Evolutionary conservation across 2,797 vertebrate genomes (phyloP).

Genomic region (Tenualosa ilisha): DNA sequence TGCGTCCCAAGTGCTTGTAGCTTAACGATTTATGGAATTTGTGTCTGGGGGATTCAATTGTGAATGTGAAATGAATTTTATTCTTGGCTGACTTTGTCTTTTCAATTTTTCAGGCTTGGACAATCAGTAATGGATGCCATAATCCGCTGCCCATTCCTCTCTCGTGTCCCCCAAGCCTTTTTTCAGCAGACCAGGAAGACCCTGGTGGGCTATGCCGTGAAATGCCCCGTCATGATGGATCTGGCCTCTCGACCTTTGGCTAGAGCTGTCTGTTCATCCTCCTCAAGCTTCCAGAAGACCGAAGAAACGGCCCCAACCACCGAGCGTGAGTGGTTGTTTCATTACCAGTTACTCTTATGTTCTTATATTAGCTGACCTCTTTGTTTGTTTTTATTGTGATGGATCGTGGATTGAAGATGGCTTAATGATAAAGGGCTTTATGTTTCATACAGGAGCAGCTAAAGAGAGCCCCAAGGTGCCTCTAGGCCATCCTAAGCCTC

Average conservation of each 20-base stretch:
- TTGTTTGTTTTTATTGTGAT: background rate
- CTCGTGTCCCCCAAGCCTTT: slow-evolving; percentile 88
- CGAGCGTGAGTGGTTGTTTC: slow-evolving; percentile 69
- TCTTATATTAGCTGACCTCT: background rate
- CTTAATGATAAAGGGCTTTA: background rate
- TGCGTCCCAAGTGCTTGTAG: no score
- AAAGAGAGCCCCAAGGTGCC: slow-evolving; percentile 64
- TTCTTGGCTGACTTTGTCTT: background rate
- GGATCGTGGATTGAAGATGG: background rate
- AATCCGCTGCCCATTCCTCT: slow-evolving; percentile 91
- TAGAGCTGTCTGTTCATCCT: slow-evolving; percentile 78
- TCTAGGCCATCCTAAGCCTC: slow-evolving; percentile 67
- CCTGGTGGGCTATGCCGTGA: slow-evolving; percentile 87
- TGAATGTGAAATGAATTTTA: no score
- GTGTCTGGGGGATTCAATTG: no score
- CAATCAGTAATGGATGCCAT: slow-evolving; percentile 84
- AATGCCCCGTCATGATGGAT: slow-evolving; percentile 96
- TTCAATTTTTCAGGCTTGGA: slow-evolving; percentile 44
- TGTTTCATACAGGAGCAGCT: slow-evolving; percentile 47
- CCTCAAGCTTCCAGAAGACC: slow-evolving; percentile 74
- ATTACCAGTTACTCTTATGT: background rate
- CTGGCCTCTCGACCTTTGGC: slow-evolving; percentile 77
- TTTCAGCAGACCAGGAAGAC: slow-evolving; percentile 91
- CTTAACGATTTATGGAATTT: no score
- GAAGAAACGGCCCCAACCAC: slow-evolving; percentile 67